phyloP scores from a whole-genome alignment of 1,140 invertebrate species.

The Scylla paramamosain region DNA sequence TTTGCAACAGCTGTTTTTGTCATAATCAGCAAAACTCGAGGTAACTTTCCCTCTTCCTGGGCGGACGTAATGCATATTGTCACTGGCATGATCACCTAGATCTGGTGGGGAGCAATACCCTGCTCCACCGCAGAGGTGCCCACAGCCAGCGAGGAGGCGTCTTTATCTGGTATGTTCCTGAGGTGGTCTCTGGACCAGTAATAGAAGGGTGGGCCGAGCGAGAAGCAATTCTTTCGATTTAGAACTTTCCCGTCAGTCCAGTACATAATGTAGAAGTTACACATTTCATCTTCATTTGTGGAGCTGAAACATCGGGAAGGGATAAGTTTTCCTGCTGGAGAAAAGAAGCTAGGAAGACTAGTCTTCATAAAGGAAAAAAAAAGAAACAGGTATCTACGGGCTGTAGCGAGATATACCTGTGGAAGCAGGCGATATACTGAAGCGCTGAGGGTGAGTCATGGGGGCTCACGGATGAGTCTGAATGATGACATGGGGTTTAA shows the following conservation, averaged over 20 bases:
- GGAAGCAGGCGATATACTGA: too few relatives aligned
- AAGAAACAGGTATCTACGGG: too few relatives aligned
- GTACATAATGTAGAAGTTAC: slow-evolving; percentile 99
- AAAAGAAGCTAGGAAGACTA: background rate
- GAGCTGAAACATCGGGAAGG: slow-evolving; percentile 59
- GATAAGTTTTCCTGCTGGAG: background rate
- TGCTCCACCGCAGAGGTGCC: slow-evolving; percentile 63
- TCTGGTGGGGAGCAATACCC: slow-evolving; percentile 58
- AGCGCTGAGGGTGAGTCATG: too few relatives aligned
- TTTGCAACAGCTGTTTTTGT: too few relatives aligned
- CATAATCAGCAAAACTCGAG: too few relatives aligned
- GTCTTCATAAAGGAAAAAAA: too few relatives aligned
- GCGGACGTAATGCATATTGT: too few relatives aligned
- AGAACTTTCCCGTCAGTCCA: slow-evolving; percentile 92
- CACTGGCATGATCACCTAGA: slow-evolving; percentile 1
- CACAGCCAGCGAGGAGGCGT: slow-evolving; percentile 82
- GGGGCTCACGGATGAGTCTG: too few relatives aligned
- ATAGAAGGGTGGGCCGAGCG: slow-evolving; percentile 86
- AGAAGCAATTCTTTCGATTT: slow-evolving; percentile 81
- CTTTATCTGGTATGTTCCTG: slow-evolving; percentile 89
- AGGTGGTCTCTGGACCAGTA: slow-evolving; percentile 87
- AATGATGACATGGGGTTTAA: too few relatives aligned
- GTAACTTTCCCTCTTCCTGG: too few relatives aligned
- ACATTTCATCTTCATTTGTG: slow-evolving; percentile 98
- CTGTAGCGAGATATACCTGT: too few relatives aligned